Evolutionary conservation across 1,140 invertebrate genomes (phyloP), one percentile per base, ranked within the genome.

Genomic region (Diachasma alloeum): DNA sequence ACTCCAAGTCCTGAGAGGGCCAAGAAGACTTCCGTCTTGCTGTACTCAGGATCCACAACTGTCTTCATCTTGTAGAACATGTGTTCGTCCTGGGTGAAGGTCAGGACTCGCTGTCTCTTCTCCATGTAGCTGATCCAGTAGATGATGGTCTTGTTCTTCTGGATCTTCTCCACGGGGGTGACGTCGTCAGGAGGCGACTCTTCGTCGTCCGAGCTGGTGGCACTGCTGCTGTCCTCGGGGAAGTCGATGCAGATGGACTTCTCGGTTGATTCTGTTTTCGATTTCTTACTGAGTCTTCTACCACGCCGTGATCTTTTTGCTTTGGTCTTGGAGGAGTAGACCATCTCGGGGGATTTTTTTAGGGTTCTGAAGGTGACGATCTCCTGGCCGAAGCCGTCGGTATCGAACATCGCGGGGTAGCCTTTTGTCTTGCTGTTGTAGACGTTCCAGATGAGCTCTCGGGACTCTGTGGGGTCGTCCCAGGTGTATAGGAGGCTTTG

Each of bases 111-210:
- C 87, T 97, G 95, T 37, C 92, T 91, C 0, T 92, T 92, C 77
- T 96, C 93, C 81, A 95, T 90, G 78, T 94, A 96, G 70, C 94
- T 95, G 39, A 96, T 92, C 95, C 95, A 97, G 81, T 95, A 95
- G n/a, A 97, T 93, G 1, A 93, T 89, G 9, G 95, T 90, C 77
- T 91, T 90, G 79, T 93, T 92, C 78, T 89, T 91, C 26, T 91
- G 86, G 1, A 90, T 84, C 70, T 87, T 81, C 71, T 87, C 87
- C 81, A 84, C 81, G 8, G 81, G 74, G 17, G 76, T 73, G 31
- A 82, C 81, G 0, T 71, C 26, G 17, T 86, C 83, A 15, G 78
- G 48, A 9, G 39, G 9, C 3, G 39, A 6, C 1, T 42, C 39
- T 42, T 88, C 85, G 6, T 82, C 83, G 67, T 86, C 81, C 17